Conservation (phyloP, 2,888 invertebrate genomes). For the Brachylomia viminalis region DNA sequence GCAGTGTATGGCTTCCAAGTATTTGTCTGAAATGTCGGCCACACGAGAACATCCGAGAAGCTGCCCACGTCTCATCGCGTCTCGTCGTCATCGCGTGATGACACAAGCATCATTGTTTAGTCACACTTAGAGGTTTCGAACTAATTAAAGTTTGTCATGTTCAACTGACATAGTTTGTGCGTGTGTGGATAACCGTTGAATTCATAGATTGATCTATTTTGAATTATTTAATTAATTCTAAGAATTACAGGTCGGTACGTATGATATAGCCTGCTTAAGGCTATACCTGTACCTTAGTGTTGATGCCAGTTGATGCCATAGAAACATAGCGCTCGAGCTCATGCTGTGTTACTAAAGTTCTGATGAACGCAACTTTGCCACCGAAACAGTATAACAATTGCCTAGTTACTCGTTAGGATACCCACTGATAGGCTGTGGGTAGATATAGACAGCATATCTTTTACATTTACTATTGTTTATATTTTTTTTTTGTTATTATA, state of each 20-base stretch:
- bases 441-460: neutral
- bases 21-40: constrained; percentile 46
- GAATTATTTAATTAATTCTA: neutral
- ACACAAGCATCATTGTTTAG: neutral
- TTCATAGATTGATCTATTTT: neutral
- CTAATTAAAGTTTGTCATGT: constrained; percentile 28
- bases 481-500: neutral
- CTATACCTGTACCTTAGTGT: neutral
- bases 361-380: neutral
- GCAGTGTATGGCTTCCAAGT: constrained; percentile 68
- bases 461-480: neutral
- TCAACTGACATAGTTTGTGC: constrained; percentile 9
- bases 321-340: neutral
- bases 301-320: neutral
- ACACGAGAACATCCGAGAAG: constrained; percentile 37
- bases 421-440: neutral
- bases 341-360: too few species aligned
- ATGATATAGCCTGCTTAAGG: neutral
- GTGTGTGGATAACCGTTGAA: neutral
- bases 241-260: neutral
- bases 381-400: neutral
- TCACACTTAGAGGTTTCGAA: constrained; percentile 20
- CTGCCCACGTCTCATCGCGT: constrained; percentile 30
- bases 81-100: constrained; percentile 22
- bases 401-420: neutral